phyloP scores from a whole-genome alignment of 2,113 vertebrate genomes.

The Salvelinus namaycush region DNA sequence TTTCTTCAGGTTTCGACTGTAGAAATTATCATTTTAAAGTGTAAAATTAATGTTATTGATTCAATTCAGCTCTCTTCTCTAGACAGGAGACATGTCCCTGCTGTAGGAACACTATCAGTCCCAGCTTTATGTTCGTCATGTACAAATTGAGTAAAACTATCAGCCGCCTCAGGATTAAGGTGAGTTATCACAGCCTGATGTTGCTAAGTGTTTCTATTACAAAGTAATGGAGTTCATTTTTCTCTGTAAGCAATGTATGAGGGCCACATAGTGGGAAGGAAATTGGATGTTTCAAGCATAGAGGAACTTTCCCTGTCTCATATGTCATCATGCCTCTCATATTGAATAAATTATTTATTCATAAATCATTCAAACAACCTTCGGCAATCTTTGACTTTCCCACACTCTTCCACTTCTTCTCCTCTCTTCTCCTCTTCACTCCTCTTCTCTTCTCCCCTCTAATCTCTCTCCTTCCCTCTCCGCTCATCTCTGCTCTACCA shows the following conservation, averaged over 20 bases:
- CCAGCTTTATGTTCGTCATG: conserved; percentile 63
- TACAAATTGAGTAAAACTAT: conserved; percentile 69
- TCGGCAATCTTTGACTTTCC: background rate
- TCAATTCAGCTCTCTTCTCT: conserved; percentile 6
- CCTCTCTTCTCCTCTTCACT: background rate
- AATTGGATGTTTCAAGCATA: background rate
- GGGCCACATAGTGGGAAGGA: background rate
- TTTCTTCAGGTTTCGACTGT: background rate
- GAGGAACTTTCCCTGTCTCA: background rate
- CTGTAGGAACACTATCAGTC: conserved; percentile 67
- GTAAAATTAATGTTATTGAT: background rate
- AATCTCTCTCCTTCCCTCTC: background rate
- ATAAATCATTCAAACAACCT: background rate
- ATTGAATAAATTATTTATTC: background rate
- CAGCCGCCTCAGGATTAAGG: conserved; percentile 70
- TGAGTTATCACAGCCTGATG: conserved; percentile 31
- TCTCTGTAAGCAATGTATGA: background rate
- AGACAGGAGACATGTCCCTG: conserved; percentile 75
- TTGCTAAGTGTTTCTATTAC: background rate
- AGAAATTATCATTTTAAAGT: background rate
- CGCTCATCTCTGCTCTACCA: background rate
- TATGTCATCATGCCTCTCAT: background rate
- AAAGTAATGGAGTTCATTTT: background rate
- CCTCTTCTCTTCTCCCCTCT: background rate
- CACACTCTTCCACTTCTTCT: background rate